Conservation (phyloP, 2,113 vertebrate genomes). For the Dromiciops gliroides region DNA sequence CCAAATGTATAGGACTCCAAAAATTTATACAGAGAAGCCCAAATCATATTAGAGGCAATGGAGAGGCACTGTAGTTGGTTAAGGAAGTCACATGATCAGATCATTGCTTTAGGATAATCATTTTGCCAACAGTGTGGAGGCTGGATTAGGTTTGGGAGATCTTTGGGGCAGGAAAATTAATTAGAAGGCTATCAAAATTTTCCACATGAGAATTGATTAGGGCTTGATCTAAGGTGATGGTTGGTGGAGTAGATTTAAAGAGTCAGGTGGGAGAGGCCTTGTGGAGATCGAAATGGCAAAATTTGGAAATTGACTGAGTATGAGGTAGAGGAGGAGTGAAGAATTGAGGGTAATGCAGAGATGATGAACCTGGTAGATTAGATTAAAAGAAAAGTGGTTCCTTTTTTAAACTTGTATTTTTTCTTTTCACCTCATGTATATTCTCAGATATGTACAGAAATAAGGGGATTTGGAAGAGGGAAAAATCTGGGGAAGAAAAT, state of each 20-base stretch:
- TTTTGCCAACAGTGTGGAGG: too few relatives aligned
- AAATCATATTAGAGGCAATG: too few relatives aligned
- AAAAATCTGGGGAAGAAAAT: too few relatives aligned
- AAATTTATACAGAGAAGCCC: too few relatives aligned
- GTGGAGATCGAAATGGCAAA: background rate
- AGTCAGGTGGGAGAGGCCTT: background rate
- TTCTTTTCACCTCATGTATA: too few relatives aligned
- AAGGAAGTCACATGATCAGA: too few relatives aligned
- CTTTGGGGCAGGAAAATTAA: background rate
- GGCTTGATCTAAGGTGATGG: background rate
- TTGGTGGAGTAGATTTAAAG: background rate
- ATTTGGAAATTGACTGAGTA: background rate
- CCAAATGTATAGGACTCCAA: too few relatives aligned
- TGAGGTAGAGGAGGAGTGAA: background rate
- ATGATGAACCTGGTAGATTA: background rate
- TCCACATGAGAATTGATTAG: background rate
- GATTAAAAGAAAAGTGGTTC: background rate
- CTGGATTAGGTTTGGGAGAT: too few relatives aligned
- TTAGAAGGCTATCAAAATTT: background rate
- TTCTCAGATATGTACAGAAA: too few relatives aligned
- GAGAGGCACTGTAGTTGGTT: too few relatives aligned
- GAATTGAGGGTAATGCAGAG: background rate
- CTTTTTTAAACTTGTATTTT: background rate
- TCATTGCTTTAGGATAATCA: too few relatives aligned
- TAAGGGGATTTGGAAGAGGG: too few relatives aligned